A percentile compares a stretch with the other conserved stretches of the same genome.
Conservation (phyloP, 2,113 vertebrate genomes). For the Orthonyx spaldingii region DNA sequence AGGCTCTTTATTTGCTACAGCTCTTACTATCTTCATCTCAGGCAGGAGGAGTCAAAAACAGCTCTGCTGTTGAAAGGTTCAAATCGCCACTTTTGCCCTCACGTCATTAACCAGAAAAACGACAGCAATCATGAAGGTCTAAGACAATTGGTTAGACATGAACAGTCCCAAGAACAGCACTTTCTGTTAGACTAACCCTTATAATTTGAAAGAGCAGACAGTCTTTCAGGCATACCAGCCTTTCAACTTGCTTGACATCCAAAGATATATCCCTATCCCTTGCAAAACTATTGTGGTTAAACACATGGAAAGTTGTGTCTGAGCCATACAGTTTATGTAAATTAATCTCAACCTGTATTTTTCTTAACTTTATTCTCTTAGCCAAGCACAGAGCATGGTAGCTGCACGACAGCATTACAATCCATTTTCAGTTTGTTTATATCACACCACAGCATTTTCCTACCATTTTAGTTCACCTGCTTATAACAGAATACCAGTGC, state of each 20-base stretch:
- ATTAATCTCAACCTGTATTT: neutral
- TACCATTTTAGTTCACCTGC: neutral
- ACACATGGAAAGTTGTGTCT: neutral
- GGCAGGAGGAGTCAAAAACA: neutral
- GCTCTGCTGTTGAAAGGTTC: neutral
- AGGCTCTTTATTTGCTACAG: neutral
- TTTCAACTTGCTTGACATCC: neutral
- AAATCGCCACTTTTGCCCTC: neutral
- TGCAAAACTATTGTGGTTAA: neutral
- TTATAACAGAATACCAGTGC: neutral
- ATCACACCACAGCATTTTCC: neutral
- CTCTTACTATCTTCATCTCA: neutral
- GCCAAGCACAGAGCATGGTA: neutral
- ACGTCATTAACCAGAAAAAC: neutral
- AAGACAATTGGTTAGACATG: neutral
- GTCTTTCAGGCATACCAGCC: neutral
- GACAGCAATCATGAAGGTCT: neutral
- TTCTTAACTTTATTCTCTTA: neutral
- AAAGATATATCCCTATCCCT: neutral
- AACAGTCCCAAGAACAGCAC: neutral
- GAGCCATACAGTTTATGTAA: neutral
- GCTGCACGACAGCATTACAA: neutral
- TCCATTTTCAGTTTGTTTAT: neutral
- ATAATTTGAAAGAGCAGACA: neutral
- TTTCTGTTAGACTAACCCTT: neutral